Conservation (phyloP, 2,888 invertebrate genomes). For the Drosophila emarginata region DNA sequence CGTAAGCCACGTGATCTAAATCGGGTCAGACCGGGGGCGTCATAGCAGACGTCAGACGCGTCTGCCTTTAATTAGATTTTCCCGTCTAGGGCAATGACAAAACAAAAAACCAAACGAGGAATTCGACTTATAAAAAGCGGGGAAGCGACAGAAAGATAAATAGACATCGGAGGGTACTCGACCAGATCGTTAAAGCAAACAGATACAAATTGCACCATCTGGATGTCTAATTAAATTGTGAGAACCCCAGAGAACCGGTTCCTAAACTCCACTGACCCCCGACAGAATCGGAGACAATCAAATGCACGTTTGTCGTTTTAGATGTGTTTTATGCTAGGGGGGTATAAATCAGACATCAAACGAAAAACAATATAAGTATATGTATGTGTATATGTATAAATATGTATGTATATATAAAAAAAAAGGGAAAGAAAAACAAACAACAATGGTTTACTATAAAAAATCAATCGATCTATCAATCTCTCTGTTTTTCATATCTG, state of each 20-base stretch:
- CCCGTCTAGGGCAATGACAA: slow-evolving; percentile 14
- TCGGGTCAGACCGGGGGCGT: slow-evolving; percentile 23
- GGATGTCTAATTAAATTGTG: slow-evolving; percentile 54
- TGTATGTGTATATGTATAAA: no score
- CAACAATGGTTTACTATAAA: slow-evolving; percentile 57
- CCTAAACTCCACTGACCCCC: slow-evolving; percentile 26
- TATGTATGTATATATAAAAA: no score
- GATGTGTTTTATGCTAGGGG: slow-evolving; percentile 55
- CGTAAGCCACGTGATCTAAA: slow-evolving; percentile 40
- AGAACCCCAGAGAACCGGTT: slow-evolving; percentile 52
- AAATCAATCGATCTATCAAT: slow-evolving; percentile 48
- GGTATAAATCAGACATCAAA: not conserved
- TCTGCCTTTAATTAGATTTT: slow-evolving; percentile 45
- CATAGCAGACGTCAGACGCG: slow-evolving; percentile 22
- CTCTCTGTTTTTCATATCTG: slow-evolving; percentile 16
- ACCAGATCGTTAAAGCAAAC: slow-evolving; percentile 15
- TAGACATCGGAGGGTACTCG: not conserved
- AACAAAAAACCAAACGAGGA: slow-evolving; percentile 16
- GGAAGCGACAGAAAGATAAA: not conserved
- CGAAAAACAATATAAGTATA: not conserved
- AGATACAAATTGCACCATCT: slow-evolving; percentile 29
- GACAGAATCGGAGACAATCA: slow-evolving; percentile 10
- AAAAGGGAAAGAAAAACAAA: slow-evolving; percentile 28
- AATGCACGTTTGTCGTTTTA: slow-evolving; percentile 39
- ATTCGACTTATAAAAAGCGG: not conserved